Evolutionary conservation across 2,797 vertebrate species (phyloP), one percentile per base, ranked within the genome.

Genomic region (Cryptoblepharus egeriae): DNA sequence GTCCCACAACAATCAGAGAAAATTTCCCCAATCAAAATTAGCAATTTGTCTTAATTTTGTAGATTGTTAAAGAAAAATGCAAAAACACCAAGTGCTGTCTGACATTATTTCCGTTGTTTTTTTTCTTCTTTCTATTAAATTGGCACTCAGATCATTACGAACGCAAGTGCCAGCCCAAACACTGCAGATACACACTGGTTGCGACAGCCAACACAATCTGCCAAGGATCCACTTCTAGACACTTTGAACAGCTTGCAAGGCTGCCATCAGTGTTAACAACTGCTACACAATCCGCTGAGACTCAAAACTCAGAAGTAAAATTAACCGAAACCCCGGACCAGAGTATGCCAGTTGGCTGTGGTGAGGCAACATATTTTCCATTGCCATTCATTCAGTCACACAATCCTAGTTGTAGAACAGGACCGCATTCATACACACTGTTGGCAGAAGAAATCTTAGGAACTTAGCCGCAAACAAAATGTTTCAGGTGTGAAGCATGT

Each of bases 91-190:
- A 75, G 58, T 7, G 28, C 32, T 28, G 64, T 35, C 67, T 37
- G 52, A 49, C 42, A 49, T 52, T 63, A 26, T 71, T 80, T 71
- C 32, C 35, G 61, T 26, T 49, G 39, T 16, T 80, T 71, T 71
- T n/a, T 35, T 55, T 22, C 39, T 68, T 52, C n/a, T 64, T 73
- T 52, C 35, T 32, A 32, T 64, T 30, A 65, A 75, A 75, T 28
- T 58, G 63, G n/a, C 30, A 58, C 52, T 75, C 58, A 67, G 42
- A 45, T 20, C 18, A 75, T 67, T 68, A 75, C 42, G 37, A 26
- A 45, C 68, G 8, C 57, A 57, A 30, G 37, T 60, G 77, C 77
- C 77, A 60, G 77, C 55, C 58, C 72, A 81, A 81, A 81, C 64
- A 60, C 60, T 75, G 60, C 55, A 75, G 8, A 60, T 32, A 42